A percentile compares a stretch with the other conserved stretches of the same genome.
Evolutionary conservation across 2,113 vertebrate genomes (phyloP).

Genomic region (Sebastes schlegelii): DNA sequence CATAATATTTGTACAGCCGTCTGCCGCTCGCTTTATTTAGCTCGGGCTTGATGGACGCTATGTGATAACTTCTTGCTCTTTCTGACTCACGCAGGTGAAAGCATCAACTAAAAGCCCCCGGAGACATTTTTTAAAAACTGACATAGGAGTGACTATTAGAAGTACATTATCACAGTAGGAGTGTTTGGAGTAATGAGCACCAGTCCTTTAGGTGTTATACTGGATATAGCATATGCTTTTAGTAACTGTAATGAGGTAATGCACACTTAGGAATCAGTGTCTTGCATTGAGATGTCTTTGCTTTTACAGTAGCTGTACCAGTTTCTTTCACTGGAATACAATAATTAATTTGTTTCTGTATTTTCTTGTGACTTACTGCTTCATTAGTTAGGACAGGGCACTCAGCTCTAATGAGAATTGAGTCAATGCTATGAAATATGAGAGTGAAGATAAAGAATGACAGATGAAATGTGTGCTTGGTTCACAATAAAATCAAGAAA

Average conservation of each 20-base stretch:
- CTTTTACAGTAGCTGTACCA: background rate
- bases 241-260: background rate
- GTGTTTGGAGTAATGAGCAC: slow-evolving; percentile 18
- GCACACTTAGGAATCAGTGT: background rate
- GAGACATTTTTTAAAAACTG: slow-evolving; percentile 15
- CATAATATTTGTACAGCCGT: slow-evolving; percentile 85
- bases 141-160: slow-evolving; percentile 14
- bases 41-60: slow-evolving; percentile 66
- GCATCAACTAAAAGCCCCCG: slow-evolving; percentile 37
- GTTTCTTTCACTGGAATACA: background rate
- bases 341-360: background rate
- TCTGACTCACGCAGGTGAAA: slow-evolving; percentile 58
- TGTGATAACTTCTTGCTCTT: slow-evolving; percentile 70
- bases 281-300: background rate
- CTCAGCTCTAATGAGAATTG: slow-evolving; percentile 39
- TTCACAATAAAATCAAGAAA: slow-evolving; percentile 6
- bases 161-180: slow-evolving; percentile 32
- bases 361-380: slow-evolving; percentile 27
- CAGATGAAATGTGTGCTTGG: slow-evolving; percentile 15
- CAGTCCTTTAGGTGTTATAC: background rate
- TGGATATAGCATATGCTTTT: slow-evolving; percentile 5
- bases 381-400: slow-evolving; percentile 11
- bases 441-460: slow-evolving; percentile 54
- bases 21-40: slow-evolving; percentile 80
- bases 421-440: slow-evolving; percentile 51